Percentiles rank a stretch among this genome's conserved stretches.
Conservation (phyloP, 2,888 invertebrate species). For the Ceriagrion tenellum region DNA sequence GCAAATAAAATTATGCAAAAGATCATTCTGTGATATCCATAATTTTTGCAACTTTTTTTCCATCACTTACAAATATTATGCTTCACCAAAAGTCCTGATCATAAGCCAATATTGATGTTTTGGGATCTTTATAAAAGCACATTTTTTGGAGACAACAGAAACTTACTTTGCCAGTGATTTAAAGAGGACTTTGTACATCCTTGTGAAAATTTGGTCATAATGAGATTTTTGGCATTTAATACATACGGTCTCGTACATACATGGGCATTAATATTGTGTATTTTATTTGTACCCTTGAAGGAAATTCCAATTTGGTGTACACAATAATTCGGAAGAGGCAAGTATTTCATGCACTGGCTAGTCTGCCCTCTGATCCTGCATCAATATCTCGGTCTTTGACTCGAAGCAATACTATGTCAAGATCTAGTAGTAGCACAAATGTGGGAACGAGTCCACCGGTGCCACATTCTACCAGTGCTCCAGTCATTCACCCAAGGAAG, state of each 20-base stretch:
- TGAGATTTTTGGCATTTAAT: no score
- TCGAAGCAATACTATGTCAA: slow-evolving; percentile 72
- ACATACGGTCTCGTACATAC: not conserved
- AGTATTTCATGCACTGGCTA: slow-evolving; percentile 98
- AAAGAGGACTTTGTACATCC: no score
- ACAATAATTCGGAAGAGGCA: slow-evolving; percentile 99
- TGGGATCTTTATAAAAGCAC: no score
- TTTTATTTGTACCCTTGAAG: slow-evolving; percentile 77
- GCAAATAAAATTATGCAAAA: no score
- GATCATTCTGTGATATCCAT: no score
- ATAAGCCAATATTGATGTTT: no score
- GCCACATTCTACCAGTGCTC: not conserved
- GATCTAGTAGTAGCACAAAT: slow-evolving; percentile 47
- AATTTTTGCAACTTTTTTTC: no score
- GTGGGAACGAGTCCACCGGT: slow-evolving; percentile 9
- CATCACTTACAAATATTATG: no score
- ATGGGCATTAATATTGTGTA: not conserved
- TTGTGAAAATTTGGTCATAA: no score
- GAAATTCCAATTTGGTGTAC: slow-evolving; percentile 99
- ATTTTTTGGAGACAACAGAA: no score
- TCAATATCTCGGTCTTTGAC: slow-evolving; percentile 89
- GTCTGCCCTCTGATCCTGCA: slow-evolving; percentile 94
- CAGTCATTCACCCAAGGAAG: not conserved
- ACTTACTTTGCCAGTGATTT: no score
- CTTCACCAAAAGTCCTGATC: no score